Evolutionary conservation across 2,797 vertebrate genomes (phyloP).

Genomic region (Glyptemys insculpta): DNA sequence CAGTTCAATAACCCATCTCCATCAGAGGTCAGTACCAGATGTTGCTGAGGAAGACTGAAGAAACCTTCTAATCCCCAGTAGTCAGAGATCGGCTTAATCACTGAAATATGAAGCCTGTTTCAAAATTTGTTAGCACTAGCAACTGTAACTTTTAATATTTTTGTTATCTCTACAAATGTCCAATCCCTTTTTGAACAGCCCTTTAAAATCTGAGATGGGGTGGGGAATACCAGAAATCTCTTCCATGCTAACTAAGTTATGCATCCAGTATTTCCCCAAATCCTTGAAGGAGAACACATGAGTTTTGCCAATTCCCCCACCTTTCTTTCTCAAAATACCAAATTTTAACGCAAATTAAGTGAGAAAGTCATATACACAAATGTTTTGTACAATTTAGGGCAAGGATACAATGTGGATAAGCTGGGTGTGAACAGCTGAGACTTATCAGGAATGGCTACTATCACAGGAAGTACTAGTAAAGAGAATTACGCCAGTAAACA

Average conservation of each 20-base stretch:
- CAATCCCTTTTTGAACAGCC: not conserved
- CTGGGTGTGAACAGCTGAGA: not conserved
- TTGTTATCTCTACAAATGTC: not conserved
- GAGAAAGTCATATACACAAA: not conserved
- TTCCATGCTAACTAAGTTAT: not conserved
- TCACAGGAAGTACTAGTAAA: not conserved
- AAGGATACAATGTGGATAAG: not conserved
- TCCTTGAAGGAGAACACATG: not conserved
- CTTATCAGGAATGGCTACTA: not conserved
- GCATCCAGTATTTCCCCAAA: not conserved
- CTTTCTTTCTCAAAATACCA: not conserved
- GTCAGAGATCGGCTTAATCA: fast-evolving
- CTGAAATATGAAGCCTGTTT: not conserved
- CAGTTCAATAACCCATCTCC: not conserved
- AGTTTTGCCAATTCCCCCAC: not conserved
- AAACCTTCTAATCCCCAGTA: not conserved
- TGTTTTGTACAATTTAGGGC: not conserved
- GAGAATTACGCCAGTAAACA: not conserved
- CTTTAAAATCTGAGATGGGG: not conserved
- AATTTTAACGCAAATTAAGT: not conserved
- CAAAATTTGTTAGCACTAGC: not conserved
- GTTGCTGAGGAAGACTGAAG: not conserved
- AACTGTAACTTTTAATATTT: not conserved
- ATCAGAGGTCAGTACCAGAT: not conserved
- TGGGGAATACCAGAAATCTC: not conserved